phyloP scores from a whole-genome alignment of 2,888 invertebrate species.

The Hirtodrosophila alboralis region DNA sequence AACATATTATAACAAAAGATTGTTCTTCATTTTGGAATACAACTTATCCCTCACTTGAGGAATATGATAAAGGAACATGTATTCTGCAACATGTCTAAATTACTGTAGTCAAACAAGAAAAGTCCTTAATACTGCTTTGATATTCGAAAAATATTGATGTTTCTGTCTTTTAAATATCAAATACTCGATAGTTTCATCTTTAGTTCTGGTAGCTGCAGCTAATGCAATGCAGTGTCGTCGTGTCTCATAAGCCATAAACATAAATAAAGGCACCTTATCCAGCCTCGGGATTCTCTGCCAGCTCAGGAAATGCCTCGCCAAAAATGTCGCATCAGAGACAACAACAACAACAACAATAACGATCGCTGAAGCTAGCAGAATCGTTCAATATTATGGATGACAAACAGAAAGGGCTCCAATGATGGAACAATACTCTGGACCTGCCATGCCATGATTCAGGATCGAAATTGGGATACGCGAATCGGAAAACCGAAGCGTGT shows the following conservation, averaged over 20 bases:
- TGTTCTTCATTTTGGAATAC: no score
- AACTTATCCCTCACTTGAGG: no score
- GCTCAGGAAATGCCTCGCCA: constrained; percentile 28
- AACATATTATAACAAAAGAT: no score
- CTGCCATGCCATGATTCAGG: no score
- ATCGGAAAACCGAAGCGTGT: constrained; percentile 5
- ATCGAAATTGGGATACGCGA: constrained; percentile 2
- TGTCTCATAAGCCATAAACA: constrained; percentile 79
- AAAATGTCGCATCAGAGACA: constrained; percentile 53
- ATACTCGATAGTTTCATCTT: not conserved
- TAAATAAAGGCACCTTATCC: constrained; percentile 81
- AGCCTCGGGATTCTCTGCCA: constrained; percentile 6
- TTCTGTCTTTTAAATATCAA: no score
- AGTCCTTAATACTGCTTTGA: no score
- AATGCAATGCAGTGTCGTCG: constrained; percentile 79
- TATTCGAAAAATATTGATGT: no score
- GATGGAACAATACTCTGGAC: constrained; percentile 42
- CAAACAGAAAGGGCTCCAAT: constrained; percentile 37
- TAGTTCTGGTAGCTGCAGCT: constrained; percentile 45
- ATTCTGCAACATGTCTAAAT: no score
- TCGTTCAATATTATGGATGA: constrained; percentile 52
- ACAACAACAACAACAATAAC: constrained; percentile 1
- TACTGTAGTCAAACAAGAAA: no score
- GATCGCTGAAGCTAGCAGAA: constrained; percentile 1
- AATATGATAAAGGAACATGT: no score